phyloP scores from a whole-genome alignment of 1,140 invertebrate genomes.

The Lepidotrigona ventralis region DNA sequence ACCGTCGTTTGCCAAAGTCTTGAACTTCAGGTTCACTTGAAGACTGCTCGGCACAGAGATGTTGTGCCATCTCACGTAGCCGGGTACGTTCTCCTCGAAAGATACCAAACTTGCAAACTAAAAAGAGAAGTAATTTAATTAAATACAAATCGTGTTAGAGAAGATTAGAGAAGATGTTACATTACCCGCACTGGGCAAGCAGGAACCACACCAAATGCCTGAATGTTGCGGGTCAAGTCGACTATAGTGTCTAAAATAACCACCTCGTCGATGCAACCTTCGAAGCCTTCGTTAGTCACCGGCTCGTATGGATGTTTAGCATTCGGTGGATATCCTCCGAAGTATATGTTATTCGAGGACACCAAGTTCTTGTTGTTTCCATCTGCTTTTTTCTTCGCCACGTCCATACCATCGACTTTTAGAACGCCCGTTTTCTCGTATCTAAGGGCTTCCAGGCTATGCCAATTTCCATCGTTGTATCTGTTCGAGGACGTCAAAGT shows the following conservation, averaged over 20 bases:
- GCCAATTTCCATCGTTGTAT: slow-evolving; percentile 93
- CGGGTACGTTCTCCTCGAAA: slow-evolving; percentile 81
- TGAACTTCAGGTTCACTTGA: slow-evolving; percentile 94
- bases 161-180: background rate
- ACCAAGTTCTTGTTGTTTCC: slow-evolving; percentile 77
- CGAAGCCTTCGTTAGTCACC: slow-evolving; percentile 89
- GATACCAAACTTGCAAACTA: slow-evolving; percentile 83
- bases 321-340: slow-evolving; percentile 90
- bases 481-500: slow-evolving; percentile 81
- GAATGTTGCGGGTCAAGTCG: slow-evolving; percentile 88
- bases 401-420: slow-evolving; percentile 83
- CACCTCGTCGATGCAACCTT: slow-evolving; percentile 95
- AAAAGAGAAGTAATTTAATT: slow-evolving; percentile 46
- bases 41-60: slow-evolving; percentile 82
- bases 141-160: background rate
- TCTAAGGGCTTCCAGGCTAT: slow-evolving; percentile 87
- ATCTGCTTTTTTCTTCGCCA: slow-evolving; percentile 73
- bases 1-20: slow-evolving; percentile 88
- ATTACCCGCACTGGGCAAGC: slow-evolving; percentile 91
- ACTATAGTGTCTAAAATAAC: slow-evolving; percentile 87
- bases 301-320: slow-evolving; percentile 83
- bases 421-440: slow-evolving; percentile 84
- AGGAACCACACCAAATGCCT: slow-evolving; percentile 89
- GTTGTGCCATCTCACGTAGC: slow-evolving; percentile 84
- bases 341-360: slow-evolving; percentile 87